These are phyloP conservation scores for Ifrita kowaldi DNA, from an alignment of 2,113 vertebrate species.

Conservation along the genomic window DNA sequence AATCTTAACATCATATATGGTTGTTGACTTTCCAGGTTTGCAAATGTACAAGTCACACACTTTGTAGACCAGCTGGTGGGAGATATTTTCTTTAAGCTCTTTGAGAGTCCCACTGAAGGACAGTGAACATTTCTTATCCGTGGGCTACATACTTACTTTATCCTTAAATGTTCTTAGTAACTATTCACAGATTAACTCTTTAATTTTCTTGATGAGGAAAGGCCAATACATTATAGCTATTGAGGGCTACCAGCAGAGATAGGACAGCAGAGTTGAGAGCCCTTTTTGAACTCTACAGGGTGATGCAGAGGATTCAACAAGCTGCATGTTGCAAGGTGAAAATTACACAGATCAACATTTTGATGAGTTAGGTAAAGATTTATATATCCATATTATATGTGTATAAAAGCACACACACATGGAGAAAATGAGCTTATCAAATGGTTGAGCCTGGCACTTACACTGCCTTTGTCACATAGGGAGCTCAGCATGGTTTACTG, in stretches of 20 bases:
- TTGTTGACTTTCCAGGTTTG: constrained; percentile 50
- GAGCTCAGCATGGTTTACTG: not conserved
- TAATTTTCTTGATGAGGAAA: not conserved
- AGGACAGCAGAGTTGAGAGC: not conserved
- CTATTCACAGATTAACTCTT: constrained; percentile 26
- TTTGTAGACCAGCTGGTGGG: constrained; percentile 36
- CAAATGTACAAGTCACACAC: constrained; percentile 43
- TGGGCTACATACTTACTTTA: constrained; percentile 38
- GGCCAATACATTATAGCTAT: not conserved
- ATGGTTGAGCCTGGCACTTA: not conserved
- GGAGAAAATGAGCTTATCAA: not conserved
- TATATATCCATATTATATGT: not conserved
- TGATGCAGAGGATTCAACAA: not conserved
- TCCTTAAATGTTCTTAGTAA: constrained; percentile 39
- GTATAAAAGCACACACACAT: not conserved
- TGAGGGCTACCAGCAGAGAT: not conserved
- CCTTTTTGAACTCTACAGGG: not conserved
- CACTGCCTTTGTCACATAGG: not conserved
- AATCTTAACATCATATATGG: constrained; percentile 30
- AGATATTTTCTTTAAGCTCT: constrained; percentile 54
- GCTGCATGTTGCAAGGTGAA: not conserved
- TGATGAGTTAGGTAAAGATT: not conserved
- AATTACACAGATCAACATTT: not conserved
- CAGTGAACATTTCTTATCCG: constrained; percentile 47
- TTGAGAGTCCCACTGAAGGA: constrained; percentile 43